Evolutionary conservation across 2,113 vertebrate species (phyloP).

Genomic region (Rhabdornis inornatus): DNA sequence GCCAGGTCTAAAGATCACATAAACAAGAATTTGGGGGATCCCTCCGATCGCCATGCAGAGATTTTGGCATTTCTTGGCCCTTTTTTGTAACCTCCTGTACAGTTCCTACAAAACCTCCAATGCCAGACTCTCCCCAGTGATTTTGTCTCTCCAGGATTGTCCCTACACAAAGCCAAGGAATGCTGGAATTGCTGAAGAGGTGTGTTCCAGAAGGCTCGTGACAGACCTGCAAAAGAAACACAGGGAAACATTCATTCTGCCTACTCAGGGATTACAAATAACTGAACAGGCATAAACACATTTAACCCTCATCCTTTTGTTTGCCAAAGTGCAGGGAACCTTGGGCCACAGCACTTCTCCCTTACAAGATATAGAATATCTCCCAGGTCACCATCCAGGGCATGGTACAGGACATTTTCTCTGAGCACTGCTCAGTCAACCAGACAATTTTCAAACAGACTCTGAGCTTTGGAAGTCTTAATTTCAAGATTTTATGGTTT

Average conservation of each 20-base stretch:
- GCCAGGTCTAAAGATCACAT: not conserved
- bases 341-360: not conserved
- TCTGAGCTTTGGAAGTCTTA: not conserved
- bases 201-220: not conserved
- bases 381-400: not conserved
- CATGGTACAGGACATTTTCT: not conserved
- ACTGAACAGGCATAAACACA: not conserved
- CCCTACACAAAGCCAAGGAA: not conserved
- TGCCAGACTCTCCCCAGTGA: not conserved
- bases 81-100: not conserved
- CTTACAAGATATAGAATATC: not conserved
- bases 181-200: not conserved
- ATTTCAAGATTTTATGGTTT: not conserved
- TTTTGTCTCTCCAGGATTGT: not conserved
- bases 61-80: not conserved
- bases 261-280: not conserved
- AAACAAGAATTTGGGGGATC: not conserved
- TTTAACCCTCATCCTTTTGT: not conserved
- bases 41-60: not conserved
- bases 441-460: not conserved
- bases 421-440: not conserved
- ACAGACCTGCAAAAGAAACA: not conserved
- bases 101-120: not conserved
- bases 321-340: not conserved
- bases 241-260: not conserved